Base-by-base conservation (phyloP, 2,888 invertebrate species). In the Tinea trinotella region DNA sequence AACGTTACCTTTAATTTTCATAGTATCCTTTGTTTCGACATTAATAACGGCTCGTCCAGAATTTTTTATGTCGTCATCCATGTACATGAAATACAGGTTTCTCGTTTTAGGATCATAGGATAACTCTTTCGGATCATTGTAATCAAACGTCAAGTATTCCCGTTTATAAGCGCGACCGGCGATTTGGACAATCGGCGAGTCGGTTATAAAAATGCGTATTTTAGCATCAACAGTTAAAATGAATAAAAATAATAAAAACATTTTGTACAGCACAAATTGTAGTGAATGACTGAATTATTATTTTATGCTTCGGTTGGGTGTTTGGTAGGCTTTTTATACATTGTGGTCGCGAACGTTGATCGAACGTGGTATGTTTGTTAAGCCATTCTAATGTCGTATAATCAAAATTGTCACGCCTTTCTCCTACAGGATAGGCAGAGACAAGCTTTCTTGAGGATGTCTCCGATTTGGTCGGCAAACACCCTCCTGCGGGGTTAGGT, bases 21-120 rank as follows among this genome's bases (percentile, higher is more conserved):
- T 63, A 0, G 68, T 53, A 56, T 71, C 58, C 62, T 79, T 83
- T 0, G 80, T 81, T 2, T 77, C 61, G 1, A 78, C 60, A 58
- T 84, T 84, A 0, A 83, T 59, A 36, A 58, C 68, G 3, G 78
- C 83, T 19, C 84, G 63, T 54, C 82, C 77, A 1, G 84, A 82
- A 54, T 83, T 78, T 57, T 76, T 72, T 56, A 77, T 54, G 2
- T 57, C 55, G 46, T 78, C 76, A 18, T 84, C 83, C 83, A 84
- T 84, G 63, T 81, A 79, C 76, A 79, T 79, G 57, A 84, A 84
- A 56, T 68, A 83, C 1, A 84, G 62, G 50, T 78, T 81, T 65
- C 82, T 67, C 55, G 71, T 79, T 0, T 74, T 64, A 0, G 82
- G 81, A 56, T 84, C 84, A 58, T 82, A 84, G 0, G 78, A 70